Evolutionary conservation across 2,113 vertebrate genomes (phyloP).

Genomic region (Uria lomvia): DNA sequence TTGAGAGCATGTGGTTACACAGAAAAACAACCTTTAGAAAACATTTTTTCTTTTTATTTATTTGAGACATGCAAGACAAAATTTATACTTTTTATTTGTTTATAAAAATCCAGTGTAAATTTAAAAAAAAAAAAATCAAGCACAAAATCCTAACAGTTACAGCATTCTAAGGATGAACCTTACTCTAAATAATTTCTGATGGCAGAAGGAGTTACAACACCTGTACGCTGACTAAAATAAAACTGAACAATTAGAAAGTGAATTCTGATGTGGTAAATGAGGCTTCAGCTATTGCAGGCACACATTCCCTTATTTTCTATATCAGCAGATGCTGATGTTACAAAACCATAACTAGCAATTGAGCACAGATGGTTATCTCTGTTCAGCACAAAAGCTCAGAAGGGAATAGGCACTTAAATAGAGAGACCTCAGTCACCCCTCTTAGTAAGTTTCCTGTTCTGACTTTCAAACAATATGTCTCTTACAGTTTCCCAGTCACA

Average conservation of each 20-base stretch:
- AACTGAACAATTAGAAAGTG: slow-evolving; percentile 46
- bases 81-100: neutral
- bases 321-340: slow-evolving; percentile 77
- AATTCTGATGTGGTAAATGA: slow-evolving; percentile 58
- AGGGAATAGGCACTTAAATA: slow-evolving; percentile 50
- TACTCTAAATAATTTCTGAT: neutral
- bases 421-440: slow-evolving; percentile 37
- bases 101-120: neutral
- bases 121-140: neutral
- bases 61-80: neutral
- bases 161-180: neutral
- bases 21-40: neutral
- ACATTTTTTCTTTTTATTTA: neutral
- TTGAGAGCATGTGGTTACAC: neutral
- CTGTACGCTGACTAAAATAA: slow-evolving; percentile 26
- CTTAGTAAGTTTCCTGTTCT: slow-evolving; percentile 27
- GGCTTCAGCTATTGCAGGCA: slow-evolving; percentile 56
- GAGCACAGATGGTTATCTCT: slow-evolving; percentile 71
- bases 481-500: neutral
- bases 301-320: slow-evolving; percentile 66
- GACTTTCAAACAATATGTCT: slow-evolving; percentile 32
- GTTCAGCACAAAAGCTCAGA: slow-evolving; percentile 52
- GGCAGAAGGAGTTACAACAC: neutral
- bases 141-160: neutral
- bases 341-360: slow-evolving; percentile 64